Conservation (phyloP, 2,888 invertebrate species). For the Polydesmus complanatus region DNA sequence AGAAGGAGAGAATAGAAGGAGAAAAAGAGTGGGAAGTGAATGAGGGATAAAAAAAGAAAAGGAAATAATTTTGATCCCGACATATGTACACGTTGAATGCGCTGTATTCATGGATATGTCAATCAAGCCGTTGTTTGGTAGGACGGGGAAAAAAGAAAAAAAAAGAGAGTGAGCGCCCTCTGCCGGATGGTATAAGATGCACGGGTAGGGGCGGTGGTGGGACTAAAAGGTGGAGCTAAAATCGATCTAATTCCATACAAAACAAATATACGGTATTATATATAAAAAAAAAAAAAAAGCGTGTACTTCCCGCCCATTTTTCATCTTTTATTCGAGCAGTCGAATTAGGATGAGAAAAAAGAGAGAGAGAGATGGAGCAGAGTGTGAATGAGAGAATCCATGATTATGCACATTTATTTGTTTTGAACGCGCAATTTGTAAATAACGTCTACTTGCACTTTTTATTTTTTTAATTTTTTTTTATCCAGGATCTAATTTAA, state of each 20-base stretch:
- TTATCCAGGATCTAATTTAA: no score
- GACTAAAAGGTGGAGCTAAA: neutral
- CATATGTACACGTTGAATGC: neutral
- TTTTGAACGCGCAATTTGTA: neutral
- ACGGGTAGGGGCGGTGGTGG: no score
- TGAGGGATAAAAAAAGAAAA: neutral
- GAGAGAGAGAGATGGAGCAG: no score
- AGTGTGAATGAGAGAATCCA: neutral
- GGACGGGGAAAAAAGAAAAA: no score
- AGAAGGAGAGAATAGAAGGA: no score
- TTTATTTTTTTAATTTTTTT: no score
- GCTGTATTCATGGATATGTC: neutral
- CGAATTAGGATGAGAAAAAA: no score
- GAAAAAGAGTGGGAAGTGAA: no score
- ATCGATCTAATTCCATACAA: neutral
- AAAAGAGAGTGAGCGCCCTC: neutral
- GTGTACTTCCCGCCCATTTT: neutral
- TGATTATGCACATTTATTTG: neutral
- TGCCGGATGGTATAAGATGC: neutral
- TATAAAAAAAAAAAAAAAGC: no score
- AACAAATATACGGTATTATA: no score
- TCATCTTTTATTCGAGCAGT: neutral
- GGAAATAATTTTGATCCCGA: neutral
- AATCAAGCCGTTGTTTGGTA: no score
- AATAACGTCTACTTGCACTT: no score